These are phyloP conservation scores for Panopea generosa DNA, from an alignment of 2,888 invertebrate genomes.

Conservation along the genomic window DNA sequence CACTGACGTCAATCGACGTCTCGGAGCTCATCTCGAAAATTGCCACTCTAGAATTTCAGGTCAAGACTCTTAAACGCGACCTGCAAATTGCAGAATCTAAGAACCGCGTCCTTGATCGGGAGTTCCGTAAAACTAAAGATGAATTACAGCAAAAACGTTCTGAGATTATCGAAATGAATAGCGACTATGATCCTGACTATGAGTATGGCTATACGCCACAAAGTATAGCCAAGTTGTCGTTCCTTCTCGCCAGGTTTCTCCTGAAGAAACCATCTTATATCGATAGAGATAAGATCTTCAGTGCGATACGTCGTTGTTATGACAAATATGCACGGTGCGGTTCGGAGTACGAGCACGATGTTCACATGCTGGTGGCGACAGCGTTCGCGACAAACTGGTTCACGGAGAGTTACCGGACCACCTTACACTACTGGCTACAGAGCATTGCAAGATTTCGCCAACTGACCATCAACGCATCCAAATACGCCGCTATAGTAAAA, in stretches of 20 bases:
- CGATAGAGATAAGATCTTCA: slow-evolving; percentile 76
- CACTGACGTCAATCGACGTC: slow-evolving; percentile 63
- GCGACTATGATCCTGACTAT: slow-evolving; percentile 77
- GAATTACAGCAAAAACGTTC: slow-evolving; percentile 73
- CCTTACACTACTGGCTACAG: slow-evolving; percentile 79
- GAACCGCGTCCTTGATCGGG: slow-evolving; percentile 76
- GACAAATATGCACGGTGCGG: slow-evolving; percentile 76
- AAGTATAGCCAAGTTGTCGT: slow-evolving; percentile 77
- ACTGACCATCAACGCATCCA: slow-evolving; percentile 32
- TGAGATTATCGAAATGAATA: slow-evolving; percentile 70
- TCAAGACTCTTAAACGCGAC: slow-evolving; percentile 76
- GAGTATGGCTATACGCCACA: slow-evolving; percentile 78
- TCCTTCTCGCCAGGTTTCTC: slow-evolving; percentile 76
- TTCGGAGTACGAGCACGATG: slow-evolving; percentile 75
- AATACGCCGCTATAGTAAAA: slow-evolving; percentile 27
- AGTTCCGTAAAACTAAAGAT: slow-evolving; percentile 73
- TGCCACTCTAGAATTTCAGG: slow-evolving; percentile 76
- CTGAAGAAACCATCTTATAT: slow-evolving; percentile 77
- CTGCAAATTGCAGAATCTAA: slow-evolving; percentile 77
- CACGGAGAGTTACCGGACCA: slow-evolving; percentile 71
- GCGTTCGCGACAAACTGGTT: slow-evolving; percentile 83
- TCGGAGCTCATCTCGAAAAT: slow-evolving; percentile 76
- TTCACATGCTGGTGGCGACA: slow-evolving; percentile 83
- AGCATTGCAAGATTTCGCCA: slow-evolving; percentile 71
- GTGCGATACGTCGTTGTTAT: slow-evolving; percentile 76